Conservation (phyloP, 2,888 invertebrate species). For the Graphium colonna region DNA sequence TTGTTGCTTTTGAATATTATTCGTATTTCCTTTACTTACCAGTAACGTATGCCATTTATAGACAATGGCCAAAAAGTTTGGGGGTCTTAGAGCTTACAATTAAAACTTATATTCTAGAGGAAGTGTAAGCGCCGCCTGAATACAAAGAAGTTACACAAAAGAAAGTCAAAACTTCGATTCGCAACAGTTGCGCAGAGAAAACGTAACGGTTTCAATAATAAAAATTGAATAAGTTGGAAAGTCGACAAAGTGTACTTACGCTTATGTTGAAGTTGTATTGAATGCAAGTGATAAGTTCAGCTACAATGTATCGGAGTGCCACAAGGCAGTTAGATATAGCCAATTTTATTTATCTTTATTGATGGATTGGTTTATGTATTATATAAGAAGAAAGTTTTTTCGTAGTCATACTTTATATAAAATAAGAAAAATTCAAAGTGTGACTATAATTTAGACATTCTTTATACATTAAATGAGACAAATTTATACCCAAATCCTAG, state of each 20-base stretch:
- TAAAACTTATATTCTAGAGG: constrained; percentile 12
- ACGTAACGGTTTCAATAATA: constrained; percentile 10
- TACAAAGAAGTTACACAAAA: constrained; percentile 11
- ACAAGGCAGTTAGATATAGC: neutral
- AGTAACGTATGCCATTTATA: too few relatives aligned
- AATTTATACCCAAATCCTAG: too few relatives aligned
- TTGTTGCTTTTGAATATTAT: too few relatives aligned
- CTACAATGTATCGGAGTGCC: neutral
- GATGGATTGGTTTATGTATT: too few relatives aligned
- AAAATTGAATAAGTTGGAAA: constrained; percentile 16
- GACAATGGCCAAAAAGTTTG: neutral
- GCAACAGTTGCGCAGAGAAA: constrained; percentile 15
- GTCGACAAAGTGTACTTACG: constrained; percentile 12
- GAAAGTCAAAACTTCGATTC: constrained; percentile 15
- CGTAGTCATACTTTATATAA: too few relatives aligned
- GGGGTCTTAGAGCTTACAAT: constrained; percentile 24
- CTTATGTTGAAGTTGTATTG: neutral
- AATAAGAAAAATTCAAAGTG: too few relatives aligned
- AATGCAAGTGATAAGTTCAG: neutral
- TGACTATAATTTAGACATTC: too few relatives aligned
- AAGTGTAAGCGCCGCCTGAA: constrained; percentile 7
- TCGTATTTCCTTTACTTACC: too few relatives aligned
- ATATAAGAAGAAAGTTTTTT: too few relatives aligned
- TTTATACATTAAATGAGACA: too few relatives aligned
- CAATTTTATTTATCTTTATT: too few relatives aligned